These are phyloP conservation scores for Protophormia terraenovae DNA, from an alignment of 2,888 invertebrate genomes.

Conservation along the genomic window DNA sequence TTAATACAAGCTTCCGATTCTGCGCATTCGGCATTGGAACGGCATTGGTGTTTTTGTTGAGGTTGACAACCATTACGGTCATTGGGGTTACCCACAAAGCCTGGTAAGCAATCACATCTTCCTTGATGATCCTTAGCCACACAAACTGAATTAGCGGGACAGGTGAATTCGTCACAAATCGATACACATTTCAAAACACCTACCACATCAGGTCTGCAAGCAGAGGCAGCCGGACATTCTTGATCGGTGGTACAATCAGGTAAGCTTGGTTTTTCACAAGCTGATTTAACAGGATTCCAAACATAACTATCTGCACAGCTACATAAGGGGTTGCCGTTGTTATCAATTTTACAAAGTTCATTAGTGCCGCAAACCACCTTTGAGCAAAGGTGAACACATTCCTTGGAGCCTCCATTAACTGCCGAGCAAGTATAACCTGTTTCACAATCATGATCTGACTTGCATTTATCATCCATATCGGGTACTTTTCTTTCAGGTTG, in stretches of 20 bases:
- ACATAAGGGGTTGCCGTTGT: conserved; percentile 87
- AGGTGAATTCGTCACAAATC: conserved; percentile 91
- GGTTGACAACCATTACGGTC: conserved; percentile 93
- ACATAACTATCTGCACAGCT: conserved; percentile 89
- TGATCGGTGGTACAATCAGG: conserved; percentile 88
- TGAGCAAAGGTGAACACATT: conserved; percentile 90
- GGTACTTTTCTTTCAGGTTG: conserved; percentile 86
- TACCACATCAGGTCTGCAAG: conserved; percentile 91
- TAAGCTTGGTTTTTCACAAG: conserved; percentile 92
- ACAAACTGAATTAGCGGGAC: conserved; percentile 92
- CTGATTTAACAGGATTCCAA: conserved; percentile 91
- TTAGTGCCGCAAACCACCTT: conserved; percentile 91
- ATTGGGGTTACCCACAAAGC: conserved; percentile 94
- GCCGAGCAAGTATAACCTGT: conserved; percentile 87
- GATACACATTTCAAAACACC: conserved; percentile 92
- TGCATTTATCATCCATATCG: conserved; percentile 84
- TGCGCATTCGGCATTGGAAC: conserved; percentile 90
- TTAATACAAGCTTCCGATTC: conserved; percentile 91
- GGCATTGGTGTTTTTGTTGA: conserved; percentile 88
- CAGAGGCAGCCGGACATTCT: conserved; percentile 87
- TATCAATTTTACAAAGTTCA: conserved; percentile 88
- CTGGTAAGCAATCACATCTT: conserved; percentile 91
- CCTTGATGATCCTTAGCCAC: conserved; percentile 87
- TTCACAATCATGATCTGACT: conserved; percentile 87
- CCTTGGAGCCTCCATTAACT: conserved; percentile 84